Evolutionary conservation across 2,797 vertebrate species (phyloP).

Genomic region (Pangasius larnaudii): DNA sequence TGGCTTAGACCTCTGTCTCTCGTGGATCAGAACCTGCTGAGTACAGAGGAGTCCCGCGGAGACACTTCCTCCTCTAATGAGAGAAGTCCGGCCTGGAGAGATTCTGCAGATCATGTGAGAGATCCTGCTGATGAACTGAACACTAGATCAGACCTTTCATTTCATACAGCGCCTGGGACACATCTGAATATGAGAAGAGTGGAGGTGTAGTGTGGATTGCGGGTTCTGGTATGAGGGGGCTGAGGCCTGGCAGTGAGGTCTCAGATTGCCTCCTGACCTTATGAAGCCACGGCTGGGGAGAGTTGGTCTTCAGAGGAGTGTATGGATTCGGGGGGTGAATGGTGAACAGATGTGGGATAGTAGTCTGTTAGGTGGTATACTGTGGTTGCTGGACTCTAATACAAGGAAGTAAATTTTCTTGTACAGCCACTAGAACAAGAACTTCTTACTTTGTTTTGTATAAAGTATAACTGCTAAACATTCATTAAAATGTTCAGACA

Average conservation of each 20-base stretch:
- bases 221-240: conserved; percentile 48
- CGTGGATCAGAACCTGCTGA: conserved; percentile 68
- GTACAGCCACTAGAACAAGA: conserved; percentile 4
- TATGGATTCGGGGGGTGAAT: conserved; percentile 37
- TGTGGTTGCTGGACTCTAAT: conserved; percentile 37
- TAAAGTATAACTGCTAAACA: not conserved
- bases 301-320: conserved; percentile 51
- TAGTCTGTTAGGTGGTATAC: conserved; percentile 18
- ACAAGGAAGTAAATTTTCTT: conserved; percentile 53
- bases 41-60: conserved; percentile 70
- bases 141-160: conserved; percentile 50
- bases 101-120: conserved; percentile 67
- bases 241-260: conserved; percentile 15
- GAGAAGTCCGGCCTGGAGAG: conserved; percentile 70
- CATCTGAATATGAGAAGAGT: conserved; percentile 26
- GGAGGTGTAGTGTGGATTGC: conserved; percentile 55
- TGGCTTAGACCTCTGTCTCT: conserved; percentile 56
- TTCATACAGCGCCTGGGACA: conserved; percentile 29
- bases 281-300: conserved; percentile 45
- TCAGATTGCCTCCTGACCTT: conserved; percentile 43
- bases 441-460: not conserved
- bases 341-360: conserved; percentile 56
- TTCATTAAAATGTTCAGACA: not conserved
- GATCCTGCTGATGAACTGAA: conserved; percentile 61
- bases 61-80: conserved; percentile 71